Evolutionary conservation across 2,797 vertebrate species (phyloP), one percentile per base, ranked within the genome.

Genomic region (Halcyon leucocephala): DNA sequence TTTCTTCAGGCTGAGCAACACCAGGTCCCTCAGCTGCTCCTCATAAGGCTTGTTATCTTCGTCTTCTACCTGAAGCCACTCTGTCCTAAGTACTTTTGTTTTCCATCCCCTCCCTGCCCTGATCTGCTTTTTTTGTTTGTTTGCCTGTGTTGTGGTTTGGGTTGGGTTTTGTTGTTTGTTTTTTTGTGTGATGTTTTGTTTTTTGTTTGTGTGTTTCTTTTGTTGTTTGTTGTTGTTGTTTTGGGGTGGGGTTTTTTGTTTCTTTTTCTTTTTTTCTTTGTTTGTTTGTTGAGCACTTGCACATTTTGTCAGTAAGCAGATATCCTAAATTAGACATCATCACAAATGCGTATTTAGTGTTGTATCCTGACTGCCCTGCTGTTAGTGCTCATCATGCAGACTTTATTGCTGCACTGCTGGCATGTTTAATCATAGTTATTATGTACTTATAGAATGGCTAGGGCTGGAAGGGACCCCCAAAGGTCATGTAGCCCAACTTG

Each of bases 51-150:
- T 54, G 9, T 52, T 52, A 18, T 29, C 51, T 35, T 26, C 18
- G 6, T 29, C 57, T 52, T 49, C 37, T 16, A 15, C 24, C 14
- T n/a, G 8, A 48, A 92, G 33, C 13, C 17, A 28, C 9, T 15
- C 42, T 41, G 21, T 26, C 39, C 25, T 6, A 25, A 52, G 22
- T 16, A 18, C 4, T 70, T 80, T 57, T 42, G 33, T 24, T 37
- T 24, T 24, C 29, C 44, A 22, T 3, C 4, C 1, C 3, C 5
- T 71, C 5, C 13, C 16, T 78, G 22, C 9, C 2, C 3, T 12
- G 9, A 2, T 29, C 7, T 48, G 11, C 6, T 20, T 39, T 19
- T 25, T 6, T 11, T 51, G 8, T 2, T 20, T 44, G 33, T 60
- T 60, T 79, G 14, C 4, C 20, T 72, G 39, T 33, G 4, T 16